Percentiles rank a stretch among this genome's conserved stretches.
These are phyloP conservation scores for Nasonia giraulti DNA, from an alignment of 1,140 invertebrate genomes.

Conservation along the genomic window DNA sequence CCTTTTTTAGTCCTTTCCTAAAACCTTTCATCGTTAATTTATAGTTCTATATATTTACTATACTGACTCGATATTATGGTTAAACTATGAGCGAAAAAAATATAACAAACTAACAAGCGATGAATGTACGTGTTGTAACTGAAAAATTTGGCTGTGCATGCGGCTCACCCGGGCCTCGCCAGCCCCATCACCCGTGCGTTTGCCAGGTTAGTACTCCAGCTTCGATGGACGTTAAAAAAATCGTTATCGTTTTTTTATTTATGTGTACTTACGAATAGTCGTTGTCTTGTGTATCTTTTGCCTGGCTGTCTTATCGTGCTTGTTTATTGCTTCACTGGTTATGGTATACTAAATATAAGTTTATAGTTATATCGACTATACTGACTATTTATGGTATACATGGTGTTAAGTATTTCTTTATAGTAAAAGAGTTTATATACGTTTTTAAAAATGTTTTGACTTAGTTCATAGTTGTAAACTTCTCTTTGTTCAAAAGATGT, in stretches of 20 bases:
- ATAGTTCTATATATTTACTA: neutral
- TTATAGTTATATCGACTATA: neutral
- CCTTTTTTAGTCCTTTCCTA: neutral
- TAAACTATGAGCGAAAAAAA: neutral
- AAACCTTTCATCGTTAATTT: slow-evolving; percentile 2
- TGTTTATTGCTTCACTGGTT: neutral
- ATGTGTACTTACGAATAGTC: neutral
- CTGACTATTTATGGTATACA: neutral
- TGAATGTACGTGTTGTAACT: slow-evolving; percentile 62
- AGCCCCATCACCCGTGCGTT: slow-evolving; percentile 70
- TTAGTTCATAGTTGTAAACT: neutral
- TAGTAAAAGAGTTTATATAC: neutral
- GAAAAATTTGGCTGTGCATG: slow-evolving; percentile 77
- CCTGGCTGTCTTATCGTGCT: neutral
- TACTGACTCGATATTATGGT: neutral
- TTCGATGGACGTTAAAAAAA: slow-evolving; percentile 50
- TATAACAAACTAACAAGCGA: neutral
- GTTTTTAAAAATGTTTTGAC: neutral
- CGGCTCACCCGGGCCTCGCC: slow-evolving; percentile 75
- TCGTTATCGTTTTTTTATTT: slow-evolving; percentile 33
- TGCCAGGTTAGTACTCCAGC: slow-evolving; percentile 69
- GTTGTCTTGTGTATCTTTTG: neutral
- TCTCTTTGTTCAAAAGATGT: neutral
- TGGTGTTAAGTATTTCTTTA: neutral
- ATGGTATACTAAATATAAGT: neutral